Base-by-base conservation (phyloP, 2,113 vertebrate species). In the Rhadina sibilatrix region DNA sequence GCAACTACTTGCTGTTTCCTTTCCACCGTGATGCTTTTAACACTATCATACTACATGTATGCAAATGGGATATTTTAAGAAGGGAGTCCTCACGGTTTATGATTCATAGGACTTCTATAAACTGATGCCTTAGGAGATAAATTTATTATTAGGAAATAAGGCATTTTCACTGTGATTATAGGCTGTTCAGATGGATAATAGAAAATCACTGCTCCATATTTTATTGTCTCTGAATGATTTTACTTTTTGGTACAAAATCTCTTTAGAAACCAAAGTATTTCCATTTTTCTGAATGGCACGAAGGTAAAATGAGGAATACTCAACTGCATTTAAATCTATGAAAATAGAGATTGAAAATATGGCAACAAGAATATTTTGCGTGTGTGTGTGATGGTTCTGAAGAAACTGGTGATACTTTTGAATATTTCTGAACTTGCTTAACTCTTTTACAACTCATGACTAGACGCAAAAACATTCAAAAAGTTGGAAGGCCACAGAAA, bases 11-110 rank as follows among this genome's bases (percentile, higher is more conserved):
- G 6, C 9, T 87, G 4, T 63, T 72, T 63, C 9, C 15, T 30
- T 59, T 54, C 14, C 38, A 15, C 2, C 0, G 0, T 30, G 8
- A 16, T 7, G 3, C 21, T 52, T 71, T 71, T 22, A 50, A 64
- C 20, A 22, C 2, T 9, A 30, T 56, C 8, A 27, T 42, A 21
- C 13, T 33, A 25, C 11, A n/a, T 37, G 3, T 42, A 75, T 49
- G 8, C 14, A 74, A 77, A 77, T 20, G 44, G 27, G 1, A 49
- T 53, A 24, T 40, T 92, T 78, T 64, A 80, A 49, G 46, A 21
- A 76, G 28, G 4, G 1, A 5, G 5, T 35, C 19, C 18, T 71
- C 37, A 69, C 4, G 57, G 19, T 50, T 76, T 54, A 28, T 88
- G 24, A 53, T n/a, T 61, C 47, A n/a, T 17, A 54, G 5, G 8